phyloP scores from a whole-genome alignment of 2,888 invertebrate species.

The Epinotia brunnichana region DNA sequence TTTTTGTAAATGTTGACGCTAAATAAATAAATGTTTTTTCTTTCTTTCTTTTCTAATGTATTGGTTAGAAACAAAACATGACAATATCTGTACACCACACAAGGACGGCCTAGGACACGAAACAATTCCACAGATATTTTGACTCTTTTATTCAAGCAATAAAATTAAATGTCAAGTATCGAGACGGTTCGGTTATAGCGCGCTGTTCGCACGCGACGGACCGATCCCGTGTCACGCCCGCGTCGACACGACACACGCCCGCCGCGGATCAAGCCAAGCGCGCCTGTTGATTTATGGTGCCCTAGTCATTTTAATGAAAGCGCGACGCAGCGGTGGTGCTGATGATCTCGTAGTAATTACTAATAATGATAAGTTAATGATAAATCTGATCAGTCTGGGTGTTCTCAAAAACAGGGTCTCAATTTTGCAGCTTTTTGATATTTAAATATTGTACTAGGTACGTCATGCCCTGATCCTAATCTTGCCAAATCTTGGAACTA shows the following conservation, averaged over 20 bases:
- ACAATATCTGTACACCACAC: too few species aligned
- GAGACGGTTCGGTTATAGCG: constrained; percentile 49
- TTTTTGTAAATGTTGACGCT: too few species aligned
- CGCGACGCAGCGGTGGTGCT: constrained; percentile 52
- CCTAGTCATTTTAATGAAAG: constrained; percentile 55
- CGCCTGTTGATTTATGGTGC: constrained; percentile 49
- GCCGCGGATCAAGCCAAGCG: constrained; percentile 38
- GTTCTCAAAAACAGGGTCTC: not conserved
- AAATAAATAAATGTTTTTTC: too few species aligned
- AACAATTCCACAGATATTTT: not conserved
- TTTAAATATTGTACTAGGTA: too few species aligned
- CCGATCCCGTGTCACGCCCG: constrained; percentile 59
- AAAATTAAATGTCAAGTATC: constrained; percentile 46
- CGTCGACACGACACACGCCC: constrained; percentile 44
- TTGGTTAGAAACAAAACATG: too few species aligned
- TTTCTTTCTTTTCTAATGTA: too few species aligned
- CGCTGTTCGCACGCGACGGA: constrained; percentile 59
- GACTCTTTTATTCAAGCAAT: not conserved
- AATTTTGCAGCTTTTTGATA: too few species aligned
- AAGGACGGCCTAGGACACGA: not conserved
- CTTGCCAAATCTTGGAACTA: too few species aligned
- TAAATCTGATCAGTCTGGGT: too few species aligned
- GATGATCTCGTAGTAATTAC: constrained; percentile 9
- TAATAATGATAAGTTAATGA: not conserved
- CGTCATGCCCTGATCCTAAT: too few species aligned